Base-by-base conservation (phyloP, 2,888 invertebrate genomes). In the Parnassius mnemosyne region DNA sequence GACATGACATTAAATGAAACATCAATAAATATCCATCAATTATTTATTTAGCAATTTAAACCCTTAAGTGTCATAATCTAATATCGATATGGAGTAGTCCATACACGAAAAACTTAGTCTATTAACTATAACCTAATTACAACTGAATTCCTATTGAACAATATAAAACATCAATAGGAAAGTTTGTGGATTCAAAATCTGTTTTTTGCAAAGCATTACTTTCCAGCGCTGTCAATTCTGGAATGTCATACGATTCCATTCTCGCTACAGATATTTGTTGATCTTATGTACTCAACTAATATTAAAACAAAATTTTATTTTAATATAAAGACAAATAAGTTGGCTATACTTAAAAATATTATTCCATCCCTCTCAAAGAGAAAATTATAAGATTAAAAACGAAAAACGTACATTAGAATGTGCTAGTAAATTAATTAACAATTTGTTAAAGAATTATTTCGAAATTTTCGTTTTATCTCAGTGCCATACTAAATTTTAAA, bases 11-110 rank as follows among this genome's bases (percentile, higher is more conserved):
- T 16, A 46, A 69, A 72, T 69, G 65, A 65, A 69, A 65, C 13
- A 53, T 64, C 57, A 49, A 44, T 56, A 57, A 66, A 70, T 71
- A 71, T 78, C 78, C 78, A 79, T 81, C 72, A 77, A 80, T 83
- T 82, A 78, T 79, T 77, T 70, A 71, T 69, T 78, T 54, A 47
- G 56, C 53, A 74, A 75, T 79, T 79, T 80, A 78, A 70, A 72
- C 71, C 70, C 78, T 83, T 81, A 50, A 75, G 69, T 68, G 74
- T 80, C 77, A 78, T 76, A 78, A 74, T 75, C 75, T 76, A 79
- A 67, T n/a, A n/a, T 70, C 64, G 53, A 70, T 80, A 81, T 77
- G 80, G 78, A 77, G 68, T 68, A 72, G 61, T 75, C 78, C 81
- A 80, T 79, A 80, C 66, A 25, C 44, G 49, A 52, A 55, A 63